These are phyloP conservation scores for Panurus biarmicus DNA, from an alignment of 2,113 vertebrate species.

Conservation along the genomic window DNA sequence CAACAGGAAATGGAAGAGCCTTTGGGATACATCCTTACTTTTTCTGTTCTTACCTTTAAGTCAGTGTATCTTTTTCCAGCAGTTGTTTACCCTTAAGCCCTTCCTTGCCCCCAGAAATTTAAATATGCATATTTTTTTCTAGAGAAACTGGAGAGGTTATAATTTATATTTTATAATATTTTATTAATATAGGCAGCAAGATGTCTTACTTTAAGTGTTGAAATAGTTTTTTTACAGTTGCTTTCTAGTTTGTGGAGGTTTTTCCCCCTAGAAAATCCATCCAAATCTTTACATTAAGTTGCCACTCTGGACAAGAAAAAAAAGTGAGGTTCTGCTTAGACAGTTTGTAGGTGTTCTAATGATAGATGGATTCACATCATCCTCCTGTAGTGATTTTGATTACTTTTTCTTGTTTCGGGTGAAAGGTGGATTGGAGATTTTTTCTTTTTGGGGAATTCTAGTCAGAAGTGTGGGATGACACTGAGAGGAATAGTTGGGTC, in stretches of 20 bases:
- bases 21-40: background rate
- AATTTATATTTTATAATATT: background rate
- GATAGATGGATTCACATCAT: background rate
- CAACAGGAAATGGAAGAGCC: background rate
- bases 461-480: background rate
- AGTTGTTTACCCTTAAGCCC: background rate
- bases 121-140: background rate
- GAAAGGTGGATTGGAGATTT: background rate
- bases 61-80: background rate
- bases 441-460: background rate
- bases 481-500: background rate
- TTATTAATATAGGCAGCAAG: background rate
- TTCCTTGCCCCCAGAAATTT: background rate
- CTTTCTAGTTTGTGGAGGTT: background rate
- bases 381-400: background rate
- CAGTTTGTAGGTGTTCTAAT: background rate
- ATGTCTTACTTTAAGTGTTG: background rate
- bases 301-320: background rate
- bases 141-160: background rate
- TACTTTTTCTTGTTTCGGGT: background rate
- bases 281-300: background rate
- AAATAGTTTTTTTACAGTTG: background rate
- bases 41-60: background rate
- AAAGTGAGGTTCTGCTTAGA: background rate
- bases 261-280: background rate